Conservation (phyloP, 1,140 invertebrate species). For the Drosophila saltans region DNA sequence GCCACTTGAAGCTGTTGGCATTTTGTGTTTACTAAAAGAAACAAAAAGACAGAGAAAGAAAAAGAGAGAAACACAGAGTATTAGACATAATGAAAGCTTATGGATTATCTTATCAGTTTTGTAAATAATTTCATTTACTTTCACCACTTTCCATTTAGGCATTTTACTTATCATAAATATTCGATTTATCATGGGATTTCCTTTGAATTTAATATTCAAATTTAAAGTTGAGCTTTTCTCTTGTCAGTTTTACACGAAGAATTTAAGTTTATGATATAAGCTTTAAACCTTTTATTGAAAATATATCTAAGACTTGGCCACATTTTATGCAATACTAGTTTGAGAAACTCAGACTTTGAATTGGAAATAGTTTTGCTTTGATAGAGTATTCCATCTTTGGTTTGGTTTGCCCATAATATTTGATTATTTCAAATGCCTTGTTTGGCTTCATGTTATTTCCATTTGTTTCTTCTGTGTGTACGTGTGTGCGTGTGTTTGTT, state of each 20-base stretch:
- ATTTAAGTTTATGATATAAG: too few relatives aligned
- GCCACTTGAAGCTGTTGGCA: constrained; percentile 54
- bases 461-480: constrained; percentile 25
- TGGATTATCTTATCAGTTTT: background rate
- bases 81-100: background rate
- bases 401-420: constrained; percentile 26
- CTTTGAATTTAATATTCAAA: background rate
- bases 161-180: background rate
- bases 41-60: background rate
- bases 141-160: background rate
- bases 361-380: background rate
- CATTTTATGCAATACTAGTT: too few relatives aligned
- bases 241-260: too few relatives aligned
- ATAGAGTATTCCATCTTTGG: background rate
- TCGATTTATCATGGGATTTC: background rate
- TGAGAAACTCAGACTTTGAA: too few relatives aligned
- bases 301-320: too few relatives aligned
- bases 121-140: background rate
- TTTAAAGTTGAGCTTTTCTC: too few relatives aligned
- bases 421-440: constrained; percentile 24
- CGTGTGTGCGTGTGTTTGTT: constrained; percentile 57
- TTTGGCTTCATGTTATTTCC: constrained; percentile 34
- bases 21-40: constrained; percentile 17
- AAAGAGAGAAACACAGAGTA: background rate
- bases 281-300: too few relatives aligned